Evolutionary conservation across 2,888 invertebrate genomes (phyloP), one percentile per base, ranked within the genome.

Genomic region (Muschampia plurimacula): DNA sequence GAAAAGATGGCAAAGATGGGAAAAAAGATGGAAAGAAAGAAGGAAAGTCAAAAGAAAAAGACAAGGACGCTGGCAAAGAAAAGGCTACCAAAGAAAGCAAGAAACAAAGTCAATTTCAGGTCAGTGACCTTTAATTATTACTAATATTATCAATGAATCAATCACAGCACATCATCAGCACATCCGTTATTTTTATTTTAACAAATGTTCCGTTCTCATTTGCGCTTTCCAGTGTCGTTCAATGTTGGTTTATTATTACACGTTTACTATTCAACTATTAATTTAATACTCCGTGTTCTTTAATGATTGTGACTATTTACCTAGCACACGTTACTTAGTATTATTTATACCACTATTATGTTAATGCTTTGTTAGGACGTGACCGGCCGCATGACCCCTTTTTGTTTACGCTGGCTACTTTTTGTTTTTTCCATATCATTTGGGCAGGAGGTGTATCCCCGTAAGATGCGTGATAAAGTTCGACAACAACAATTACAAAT

Each of bases 381-480:
- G 86, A 84, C 85, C 85, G 86, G 88, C 84, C 84, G 93, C 92
- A 94, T 94, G 95, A 88, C 82, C 85, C 91, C 86, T 82, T 89
- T 94, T 91, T 94, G 92, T 93, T 94, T 92, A 93, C 89, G 93
- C 93, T 89, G 90, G 92, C 89, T 91, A 91, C 91, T 92, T 85
- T 94, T 93, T 93, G 90, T 92, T 93, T 94, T 91, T 93, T 93
- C 90, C 92, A 93, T 93, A 92, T 95, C 90, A 92, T 94, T 94
- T 93, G 94, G 94, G 95, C 96, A 96, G 96, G 96, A 96, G 95
- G 96, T 96, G 95, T 96, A 96, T 95, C 96, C 97, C 89, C 96
- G 96, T 95, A 97, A 97, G 96, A 96, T 96, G 96, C 96, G 96
- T 92, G 96, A 97, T 95, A 95, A 96, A 95, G 96, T 96, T 88